Conservation (phyloP, 2,113 vertebrate species). For the Nesoenas mayeri region DNA sequence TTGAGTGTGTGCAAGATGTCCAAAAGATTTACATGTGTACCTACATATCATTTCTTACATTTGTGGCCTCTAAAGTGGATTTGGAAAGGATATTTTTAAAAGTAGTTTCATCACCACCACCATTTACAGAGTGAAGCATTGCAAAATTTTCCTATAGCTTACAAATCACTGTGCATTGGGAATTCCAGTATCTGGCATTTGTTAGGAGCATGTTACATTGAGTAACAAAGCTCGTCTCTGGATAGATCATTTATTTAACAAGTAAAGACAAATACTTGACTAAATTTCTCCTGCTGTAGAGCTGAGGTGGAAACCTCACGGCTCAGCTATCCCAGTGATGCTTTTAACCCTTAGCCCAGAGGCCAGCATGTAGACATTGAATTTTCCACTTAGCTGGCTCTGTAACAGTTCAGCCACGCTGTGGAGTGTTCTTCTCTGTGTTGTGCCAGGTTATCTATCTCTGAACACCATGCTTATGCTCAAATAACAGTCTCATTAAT, state of each 20-base stretch:
- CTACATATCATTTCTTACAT: neutral
- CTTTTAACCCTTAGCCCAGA: neutral
- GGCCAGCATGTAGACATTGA: neutral
- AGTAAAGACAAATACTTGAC: neutral
- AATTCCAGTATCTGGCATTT: constrained; percentile 10
- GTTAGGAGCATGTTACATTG: neutral
- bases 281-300: neutral
- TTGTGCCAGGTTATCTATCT: neutral
- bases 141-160: neutral
- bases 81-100: neutral
- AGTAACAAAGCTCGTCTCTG: neutral
- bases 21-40: neutral
- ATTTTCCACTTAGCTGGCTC: neutral
- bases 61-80: neutral
- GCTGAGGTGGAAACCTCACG: neutral
- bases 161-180: neutral
- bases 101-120: neutral
- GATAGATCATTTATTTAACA: neutral
- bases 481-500: neutral
- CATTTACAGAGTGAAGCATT: neutral
- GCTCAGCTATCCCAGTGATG: neutral
- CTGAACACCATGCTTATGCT: neutral
- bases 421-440: too few relatives aligned
- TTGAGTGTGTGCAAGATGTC: neutral
- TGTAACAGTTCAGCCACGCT: neutral